These are phyloP conservation scores for Brachycybe producta DNA, from an alignment of 2,888 invertebrate genomes.

Conservation along the genomic window DNA sequence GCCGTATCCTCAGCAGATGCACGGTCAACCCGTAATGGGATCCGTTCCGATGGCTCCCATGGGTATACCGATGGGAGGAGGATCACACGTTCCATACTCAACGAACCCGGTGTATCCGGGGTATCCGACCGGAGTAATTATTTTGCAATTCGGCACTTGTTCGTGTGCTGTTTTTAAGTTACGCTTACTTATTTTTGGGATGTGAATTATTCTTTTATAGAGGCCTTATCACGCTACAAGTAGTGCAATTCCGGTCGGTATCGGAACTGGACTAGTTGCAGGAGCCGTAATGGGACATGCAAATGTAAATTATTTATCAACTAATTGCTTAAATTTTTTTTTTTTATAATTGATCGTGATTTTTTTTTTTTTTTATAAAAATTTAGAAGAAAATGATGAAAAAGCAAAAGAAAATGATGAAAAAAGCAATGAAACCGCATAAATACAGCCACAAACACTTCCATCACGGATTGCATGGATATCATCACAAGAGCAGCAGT, in stretches of 20 bases:
- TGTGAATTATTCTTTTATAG: too few species aligned
- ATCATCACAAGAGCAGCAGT: constrained; percentile 19
- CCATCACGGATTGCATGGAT: constrained; percentile 18
- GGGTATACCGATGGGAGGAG: too few species aligned
- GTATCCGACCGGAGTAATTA: too few species aligned
- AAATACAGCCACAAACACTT: constrained; percentile 35
- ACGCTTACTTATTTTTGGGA: too few species aligned
- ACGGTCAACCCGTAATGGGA: too few species aligned
- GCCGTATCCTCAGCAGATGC: too few species aligned
- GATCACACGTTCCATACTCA: too few species aligned
- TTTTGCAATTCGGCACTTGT: too few species aligned
- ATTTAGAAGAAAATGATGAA: constrained; percentile 26
- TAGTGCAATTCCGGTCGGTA: constrained; percentile 18
- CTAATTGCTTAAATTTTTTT: neutral
- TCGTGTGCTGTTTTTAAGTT: too few species aligned
- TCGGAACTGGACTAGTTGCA: constrained; percentile 15
- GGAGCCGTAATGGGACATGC: constrained; percentile 8
- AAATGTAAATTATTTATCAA: neutral
- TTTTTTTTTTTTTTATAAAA: neutral
- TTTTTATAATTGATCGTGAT: neutral
- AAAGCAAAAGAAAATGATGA: constrained; percentile 38
- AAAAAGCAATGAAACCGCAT: constrained; percentile 27
- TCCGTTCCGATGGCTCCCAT: too few species aligned
- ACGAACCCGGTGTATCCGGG: too few species aligned
- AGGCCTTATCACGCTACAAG: too few species aligned